Evolutionary conservation across 1,140 invertebrate genomes (phyloP).

Genomic region (Drosophila seguyi): DNA sequence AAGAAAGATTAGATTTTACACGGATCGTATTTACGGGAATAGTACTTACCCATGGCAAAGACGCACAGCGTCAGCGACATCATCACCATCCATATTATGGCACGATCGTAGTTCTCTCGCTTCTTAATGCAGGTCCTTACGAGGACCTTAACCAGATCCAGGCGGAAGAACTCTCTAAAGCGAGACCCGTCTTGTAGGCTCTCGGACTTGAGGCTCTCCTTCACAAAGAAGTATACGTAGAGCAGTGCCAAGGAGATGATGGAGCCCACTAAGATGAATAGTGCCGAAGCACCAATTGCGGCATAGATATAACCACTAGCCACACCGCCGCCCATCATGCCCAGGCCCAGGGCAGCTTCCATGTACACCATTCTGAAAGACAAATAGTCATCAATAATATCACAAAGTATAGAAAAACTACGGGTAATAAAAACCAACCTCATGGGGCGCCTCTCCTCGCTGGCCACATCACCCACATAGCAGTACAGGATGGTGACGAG

Average conservation of each 20-base stretch:
- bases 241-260: slow-evolving; percentile 61
- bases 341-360: slow-evolving; percentile 87
- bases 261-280: slow-evolving; percentile 50
- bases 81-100: slow-evolving; percentile 88
- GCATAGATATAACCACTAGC: slow-evolving; percentile 85
- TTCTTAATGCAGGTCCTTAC: slow-evolving; percentile 87
- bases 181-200: slow-evolving; percentile 68
- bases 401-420: too few species aligned
- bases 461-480: slow-evolving; percentile 88
- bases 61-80: slow-evolving; percentile 86
- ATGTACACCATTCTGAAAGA: slow-evolving; percentile 87
- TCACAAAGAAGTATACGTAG: slow-evolving; percentile 73
- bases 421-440: slow-evolving; percentile 55
- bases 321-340: slow-evolving; percentile 87
- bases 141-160: slow-evolving; percentile 87
- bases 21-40: accelerated
- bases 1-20: neutral
- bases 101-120: slow-evolving; percentile 87
- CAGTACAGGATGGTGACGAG: slow-evolving; percentile 88
- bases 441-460: slow-evolving; percentile 86
- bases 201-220: slow-evolving; percentile 72
- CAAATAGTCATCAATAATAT: neutral
- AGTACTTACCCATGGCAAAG: slow-evolving; percentile 83
- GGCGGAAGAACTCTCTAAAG: slow-evolving; percentile 86
- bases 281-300: slow-evolving; percentile 38